phyloP scores from a whole-genome alignment of 2,888 invertebrate species.

The Torymus aiolomorphi region DNA sequence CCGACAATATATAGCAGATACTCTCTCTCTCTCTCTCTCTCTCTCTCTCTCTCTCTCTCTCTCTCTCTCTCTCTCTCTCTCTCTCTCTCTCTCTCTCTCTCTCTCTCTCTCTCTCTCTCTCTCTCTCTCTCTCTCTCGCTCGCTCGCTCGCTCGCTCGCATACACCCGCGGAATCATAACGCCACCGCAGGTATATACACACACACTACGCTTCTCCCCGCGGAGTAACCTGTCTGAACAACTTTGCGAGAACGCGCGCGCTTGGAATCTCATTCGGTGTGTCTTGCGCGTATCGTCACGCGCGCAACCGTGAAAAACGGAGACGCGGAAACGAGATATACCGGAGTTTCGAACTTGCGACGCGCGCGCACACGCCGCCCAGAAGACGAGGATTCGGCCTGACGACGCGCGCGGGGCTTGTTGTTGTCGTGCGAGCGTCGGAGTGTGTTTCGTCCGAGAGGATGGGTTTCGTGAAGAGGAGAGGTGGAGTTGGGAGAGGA shows the following conservation, averaged over 20 bases:
- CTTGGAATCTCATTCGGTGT: not conserved
- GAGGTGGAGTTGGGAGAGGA: too few relatives aligned
- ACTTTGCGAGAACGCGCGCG: conserved; percentile 60
- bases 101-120: too few relatives aligned
- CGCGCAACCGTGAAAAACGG: not conserved
- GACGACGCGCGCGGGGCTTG: conserved; percentile 1
- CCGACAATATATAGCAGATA: too few relatives aligned
- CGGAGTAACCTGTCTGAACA: conserved; percentile 66
- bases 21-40: too few relatives aligned
- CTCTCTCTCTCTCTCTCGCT: too few relatives aligned
- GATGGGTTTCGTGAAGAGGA: too few relatives aligned
- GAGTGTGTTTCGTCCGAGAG: too few relatives aligned
- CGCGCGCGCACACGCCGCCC: not conserved
- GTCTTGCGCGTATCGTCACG: conserved; percentile 6
- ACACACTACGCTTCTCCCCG: conserved; percentile 48
- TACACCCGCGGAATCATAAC: conserved; percentile 34
- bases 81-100: too few relatives aligned
- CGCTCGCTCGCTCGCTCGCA: not conserved
- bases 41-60: too few relatives aligned
- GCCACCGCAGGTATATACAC: conserved; percentile 1
- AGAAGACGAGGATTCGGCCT: conserved; percentile 22
- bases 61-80: not conserved
- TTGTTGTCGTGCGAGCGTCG: too few relatives aligned
- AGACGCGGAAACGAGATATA: conserved; percentile 43
- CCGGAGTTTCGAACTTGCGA: not conserved